Conservation (phyloP, 2,888 invertebrate genomes). For the Latrodectus hesperus region DNA sequence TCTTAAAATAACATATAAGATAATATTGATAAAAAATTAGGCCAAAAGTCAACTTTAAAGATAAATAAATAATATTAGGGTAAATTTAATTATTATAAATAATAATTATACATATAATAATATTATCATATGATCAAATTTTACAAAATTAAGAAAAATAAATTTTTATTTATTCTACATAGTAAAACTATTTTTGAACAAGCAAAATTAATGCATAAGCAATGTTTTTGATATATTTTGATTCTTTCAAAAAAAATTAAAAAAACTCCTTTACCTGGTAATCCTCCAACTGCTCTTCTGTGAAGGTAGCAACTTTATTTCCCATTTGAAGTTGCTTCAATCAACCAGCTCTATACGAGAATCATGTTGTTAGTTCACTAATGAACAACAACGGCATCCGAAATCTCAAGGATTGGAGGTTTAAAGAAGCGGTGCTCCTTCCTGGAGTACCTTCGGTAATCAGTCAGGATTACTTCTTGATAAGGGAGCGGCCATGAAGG, state of each 20-base stretch:
- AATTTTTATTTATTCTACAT: too few relatives aligned
- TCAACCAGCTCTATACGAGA: conserved; percentile 1
- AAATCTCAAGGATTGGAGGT: not conserved
- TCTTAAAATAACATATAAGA: too few relatives aligned
- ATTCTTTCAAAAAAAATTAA: not conserved
- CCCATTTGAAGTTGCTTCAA: conserved; percentile 80
- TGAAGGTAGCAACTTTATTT: conserved; percentile 94
- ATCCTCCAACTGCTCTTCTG: conserved; percentile 96
- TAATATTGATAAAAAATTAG: too few relatives aligned
- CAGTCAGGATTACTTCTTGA: conserved; percentile 21
- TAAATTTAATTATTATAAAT: too few relatives aligned
- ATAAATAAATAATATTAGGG: too few relatives aligned
- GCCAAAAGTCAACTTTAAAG: too few relatives aligned
- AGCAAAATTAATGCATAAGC: too few relatives aligned
- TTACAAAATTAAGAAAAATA: too few relatives aligned
- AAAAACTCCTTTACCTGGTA: conserved; percentile 83
- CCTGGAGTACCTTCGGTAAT: conserved; percentile 1
- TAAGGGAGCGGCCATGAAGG: conserved; percentile 31
- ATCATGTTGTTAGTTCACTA: not conserved
- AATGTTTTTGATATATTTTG: not conserved
- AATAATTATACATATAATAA: too few relatives aligned
- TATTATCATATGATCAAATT: too few relatives aligned
- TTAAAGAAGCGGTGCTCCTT: not conserved
- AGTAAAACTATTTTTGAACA: too few relatives aligned
- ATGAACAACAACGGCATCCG: not conserved